Conservation (phyloP, 2,113 vertebrate species). For the Balaenoptera acutorostrata region DNA sequence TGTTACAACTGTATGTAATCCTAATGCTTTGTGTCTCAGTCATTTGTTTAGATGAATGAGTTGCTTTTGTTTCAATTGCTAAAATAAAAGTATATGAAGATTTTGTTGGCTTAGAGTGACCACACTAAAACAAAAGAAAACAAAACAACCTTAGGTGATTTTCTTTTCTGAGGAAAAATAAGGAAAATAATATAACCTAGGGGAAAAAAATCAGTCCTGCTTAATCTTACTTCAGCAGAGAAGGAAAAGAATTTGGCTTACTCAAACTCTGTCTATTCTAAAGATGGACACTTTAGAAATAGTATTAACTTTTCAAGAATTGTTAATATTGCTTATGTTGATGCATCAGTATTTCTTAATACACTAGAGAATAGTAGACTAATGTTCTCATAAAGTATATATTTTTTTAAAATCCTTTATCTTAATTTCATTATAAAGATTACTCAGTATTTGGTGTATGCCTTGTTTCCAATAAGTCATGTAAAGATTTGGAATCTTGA, state of each 20-base stretch:
- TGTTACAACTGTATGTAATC: not conserved
- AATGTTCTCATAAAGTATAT: not conserved
- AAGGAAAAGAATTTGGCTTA: not conserved
- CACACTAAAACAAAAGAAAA: not conserved
- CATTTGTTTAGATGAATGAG: not conserved
- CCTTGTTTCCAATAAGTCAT: not conserved
- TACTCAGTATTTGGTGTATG: not conserved
- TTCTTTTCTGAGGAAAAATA: not conserved
- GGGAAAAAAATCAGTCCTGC: not conserved
- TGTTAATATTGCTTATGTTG: not conserved
- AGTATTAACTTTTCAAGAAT: not conserved
- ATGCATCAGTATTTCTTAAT: not conserved
- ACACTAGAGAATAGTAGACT: not conserved
- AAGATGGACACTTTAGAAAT: not conserved
- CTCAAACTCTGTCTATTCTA: not conserved
- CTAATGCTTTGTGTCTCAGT: not conserved
- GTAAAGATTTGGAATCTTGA: not conserved
- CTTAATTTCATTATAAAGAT: not conserved
- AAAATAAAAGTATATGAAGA: not conserved
- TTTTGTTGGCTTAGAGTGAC: not conserved
- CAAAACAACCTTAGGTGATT: not conserved
- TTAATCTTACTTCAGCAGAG: not conserved
- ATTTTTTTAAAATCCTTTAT: not conserved
- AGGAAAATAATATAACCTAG: not conserved
- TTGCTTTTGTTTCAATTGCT: not conserved